These are phyloP conservation scores for Meliscaeva auricollis DNA, from an alignment of 2,888 invertebrate genomes.

Conservation along the genomic window DNA sequence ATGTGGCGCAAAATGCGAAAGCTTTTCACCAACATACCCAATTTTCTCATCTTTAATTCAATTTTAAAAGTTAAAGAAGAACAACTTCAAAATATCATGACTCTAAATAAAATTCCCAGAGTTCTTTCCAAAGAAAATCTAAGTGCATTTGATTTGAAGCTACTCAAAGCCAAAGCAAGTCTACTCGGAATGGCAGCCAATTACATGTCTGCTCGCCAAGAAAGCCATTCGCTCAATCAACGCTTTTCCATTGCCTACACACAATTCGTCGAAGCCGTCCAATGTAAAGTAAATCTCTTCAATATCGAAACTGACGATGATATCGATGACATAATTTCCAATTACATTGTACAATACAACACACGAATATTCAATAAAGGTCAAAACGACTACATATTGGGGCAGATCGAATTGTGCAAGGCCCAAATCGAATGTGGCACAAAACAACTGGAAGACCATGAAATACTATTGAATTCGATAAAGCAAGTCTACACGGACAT, in stretches of 20 bases:
- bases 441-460: slow-evolving; percentile 81
- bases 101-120: slow-evolving; percentile 77
- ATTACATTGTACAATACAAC: slow-evolving; percentile 82
- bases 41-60: slow-evolving; percentile 80
- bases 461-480: slow-evolving; percentile 80
- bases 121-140: slow-evolving; percentile 75
- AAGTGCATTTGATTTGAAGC: slow-evolving; percentile 79
- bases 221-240: slow-evolving; percentile 78
- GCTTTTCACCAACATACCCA: slow-evolving; percentile 81
- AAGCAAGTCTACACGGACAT: slow-evolving; percentile 81
- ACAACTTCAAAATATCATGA: slow-evolving; percentile 81
- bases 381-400: slow-evolving; percentile 80
- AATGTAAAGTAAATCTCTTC: slow-evolving; percentile 80
- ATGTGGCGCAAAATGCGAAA: slow-evolving; percentile 81
- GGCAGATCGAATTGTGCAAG: slow-evolving; percentile 80
- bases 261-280: slow-evolving; percentile 79
- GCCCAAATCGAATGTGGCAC: slow-evolving; percentile 78
- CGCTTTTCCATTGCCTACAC: slow-evolving; percentile 79
- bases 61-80: slow-evolving; percentile 81
- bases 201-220: slow-evolving; percentile 78
- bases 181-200: slow-evolving; percentile 80
- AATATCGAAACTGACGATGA: slow-evolving; percentile 78
- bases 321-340: slow-evolving; percentile 80
- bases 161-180: slow-evolving; percentile 81
- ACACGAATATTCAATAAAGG: slow-evolving; percentile 79